A percentile compares a stretch with the other conserved stretches of the same genome.
phyloP scores from a whole-genome alignment of 2,888 invertebrate species.

The Strigamia transsilvanica region DNA sequence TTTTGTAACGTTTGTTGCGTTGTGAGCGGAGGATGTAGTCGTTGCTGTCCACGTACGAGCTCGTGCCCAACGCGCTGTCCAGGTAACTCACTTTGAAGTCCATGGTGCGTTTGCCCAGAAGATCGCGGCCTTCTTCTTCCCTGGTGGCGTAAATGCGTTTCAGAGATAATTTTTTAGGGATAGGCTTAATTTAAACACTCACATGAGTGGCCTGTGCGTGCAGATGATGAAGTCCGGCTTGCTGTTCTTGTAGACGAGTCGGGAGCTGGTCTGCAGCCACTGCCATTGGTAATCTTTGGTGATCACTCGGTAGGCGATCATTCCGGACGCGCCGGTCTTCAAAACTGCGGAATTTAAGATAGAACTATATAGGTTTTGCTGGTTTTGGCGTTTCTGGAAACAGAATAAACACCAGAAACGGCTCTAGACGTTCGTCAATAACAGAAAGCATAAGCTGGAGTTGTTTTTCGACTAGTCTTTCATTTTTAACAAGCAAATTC shows the following conservation, averaged over 20 bases:
- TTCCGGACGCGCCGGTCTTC: constrained; percentile 98
- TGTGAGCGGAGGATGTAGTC: constrained; percentile 67
- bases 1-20: constrained; percentile 88
- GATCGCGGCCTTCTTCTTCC: constrained; percentile 98
- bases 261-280: constrained; percentile 97
- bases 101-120: constrained; percentile 97
- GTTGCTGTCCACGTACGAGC: constrained; percentile 73
- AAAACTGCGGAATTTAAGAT: constrained; percentile 73
- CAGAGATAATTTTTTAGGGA: background rate
- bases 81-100: constrained; percentile 98
- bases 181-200: constrained; percentile 70
- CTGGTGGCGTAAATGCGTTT: constrained; percentile 65
- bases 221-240: constrained; percentile 99
- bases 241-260: constrained; percentile 98
- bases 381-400: too few relatives aligned
- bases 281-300: constrained; percentile 95
- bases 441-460: too few relatives aligned
- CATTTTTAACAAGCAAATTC: too few relatives aligned
- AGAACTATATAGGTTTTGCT: too few relatives aligned
- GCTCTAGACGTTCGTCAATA: too few relatives aligned
- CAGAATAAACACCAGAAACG: too few relatives aligned
- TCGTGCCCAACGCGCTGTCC: constrained; percentile 85
- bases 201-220: constrained; percentile 98
- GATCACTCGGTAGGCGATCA: constrained; percentile 98
- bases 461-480: too few relatives aligned